A percentile compares a stretch with the other conserved stretches of the same genome.
phyloP scores from a whole-genome alignment of 2,113 vertebrate species.

The Stegostoma tigrinum region DNA sequence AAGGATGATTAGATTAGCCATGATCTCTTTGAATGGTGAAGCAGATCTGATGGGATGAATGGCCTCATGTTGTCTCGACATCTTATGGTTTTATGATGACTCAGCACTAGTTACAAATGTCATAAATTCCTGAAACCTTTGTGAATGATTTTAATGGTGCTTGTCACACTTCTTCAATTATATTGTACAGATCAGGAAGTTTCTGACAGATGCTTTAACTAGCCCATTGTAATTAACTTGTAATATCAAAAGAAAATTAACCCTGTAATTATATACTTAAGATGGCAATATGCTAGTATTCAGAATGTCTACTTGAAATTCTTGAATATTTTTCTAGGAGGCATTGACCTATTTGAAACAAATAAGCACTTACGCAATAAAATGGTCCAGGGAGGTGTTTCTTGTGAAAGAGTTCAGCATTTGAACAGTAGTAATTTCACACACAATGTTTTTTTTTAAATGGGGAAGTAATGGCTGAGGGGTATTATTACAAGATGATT shows the following conservation, averaged over 20 bases:
- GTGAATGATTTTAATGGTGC: not conserved
- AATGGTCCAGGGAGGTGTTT: not conserved
- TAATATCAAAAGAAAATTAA: not conserved
- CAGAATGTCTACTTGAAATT: not conserved
- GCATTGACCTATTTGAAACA: not conserved
- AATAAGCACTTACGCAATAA: not conserved
- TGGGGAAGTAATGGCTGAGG: too few relatives aligned
- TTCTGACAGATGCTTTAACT: not conserved
- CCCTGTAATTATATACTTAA: not conserved
- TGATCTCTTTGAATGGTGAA: too few relatives aligned
- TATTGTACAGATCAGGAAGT: not conserved
- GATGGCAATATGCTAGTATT: not conserved
- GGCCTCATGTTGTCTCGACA: too few relatives aligned
- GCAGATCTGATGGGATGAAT: too few relatives aligned
- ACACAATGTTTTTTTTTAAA: not conserved
- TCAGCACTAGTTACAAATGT: not conserved
- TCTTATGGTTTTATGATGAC: too few relatives aligned
- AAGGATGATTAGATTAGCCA: too few relatives aligned
- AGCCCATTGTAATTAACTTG: not conserved
- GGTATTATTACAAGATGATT: too few relatives aligned
- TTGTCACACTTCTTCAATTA: not conserved
- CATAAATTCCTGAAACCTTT: not conserved
- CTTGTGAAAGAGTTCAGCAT: not conserved
- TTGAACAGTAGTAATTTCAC: not conserved
- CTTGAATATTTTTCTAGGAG: not conserved